Evolutionary conservation across 2,113 vertebrate species (phyloP), one percentile per base, ranked within the genome.

Genomic region (Petrocephalus zakoni): DNA sequence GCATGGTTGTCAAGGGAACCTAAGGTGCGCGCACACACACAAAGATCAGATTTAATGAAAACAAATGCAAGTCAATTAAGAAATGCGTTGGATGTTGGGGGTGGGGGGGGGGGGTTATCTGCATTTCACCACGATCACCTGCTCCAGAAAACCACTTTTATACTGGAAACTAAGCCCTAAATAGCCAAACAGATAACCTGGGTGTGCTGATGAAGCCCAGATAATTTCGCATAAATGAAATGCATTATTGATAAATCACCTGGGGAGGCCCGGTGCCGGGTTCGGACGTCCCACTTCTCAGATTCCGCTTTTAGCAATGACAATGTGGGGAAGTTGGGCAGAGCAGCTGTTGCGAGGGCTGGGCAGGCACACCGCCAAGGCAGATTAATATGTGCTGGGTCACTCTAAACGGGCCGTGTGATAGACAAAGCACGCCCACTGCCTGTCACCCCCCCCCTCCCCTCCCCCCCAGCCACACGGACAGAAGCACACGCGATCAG

Each of bases 191-290:
- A 51, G 29, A n/a, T 55, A 87, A 64, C 51, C 92, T 89, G 88
- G 90, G 89, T 42, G 55, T 85, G 88, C 72, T 87, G 88, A 72
- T 87, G 87, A 90, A 90, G 49, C 47, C 68, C 89, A 89, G 90
- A 92, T 90, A 15, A 90, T 88, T 92, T 90, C 88, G 58, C 89
- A 90, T 93, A 91, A 34, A 92, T 88, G 72, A 61, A 85, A 91
- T 87, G 53, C 83, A 93, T 91, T 92, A 94, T 94, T 93, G n/a
- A 92, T 86, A 58, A 90, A 86, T 81, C 89, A 82, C 61, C 58
- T 64, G 55, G 47, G 15, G 37, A 51, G 25, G 46, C 68, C 84
- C 82, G 85, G 90, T 25, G 84, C 34, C 47, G 37, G 29, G 81
- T 87, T 88, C 82, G 25, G 81, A 46, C 64, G 83, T 19, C 53